Conservation (phyloP, 1,140 invertebrate genomes). For the Drosophila tristis region DNA sequence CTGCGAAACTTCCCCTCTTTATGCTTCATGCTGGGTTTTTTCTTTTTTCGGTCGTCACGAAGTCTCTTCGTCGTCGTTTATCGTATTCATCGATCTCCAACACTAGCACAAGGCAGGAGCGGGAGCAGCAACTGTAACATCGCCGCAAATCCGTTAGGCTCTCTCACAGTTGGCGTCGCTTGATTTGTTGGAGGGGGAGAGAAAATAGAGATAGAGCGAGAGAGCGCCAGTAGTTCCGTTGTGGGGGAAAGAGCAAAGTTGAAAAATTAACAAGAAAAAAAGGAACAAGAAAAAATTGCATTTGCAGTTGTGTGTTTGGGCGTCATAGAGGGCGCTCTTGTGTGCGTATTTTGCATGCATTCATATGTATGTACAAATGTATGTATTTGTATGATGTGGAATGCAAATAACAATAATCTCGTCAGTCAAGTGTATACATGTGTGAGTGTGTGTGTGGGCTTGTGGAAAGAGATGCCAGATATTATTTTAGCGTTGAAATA, state of each 20-base stretch:
- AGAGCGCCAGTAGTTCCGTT: conserved; percentile 34
- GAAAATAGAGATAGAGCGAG: conserved; percentile 12
- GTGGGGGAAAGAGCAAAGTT: conserved; percentile 63
- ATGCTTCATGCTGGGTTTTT: conserved; percentile 67
- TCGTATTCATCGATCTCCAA: conserved; percentile 80
- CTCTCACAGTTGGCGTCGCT: conserved; percentile 22
- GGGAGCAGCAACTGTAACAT: conserved; percentile 65
- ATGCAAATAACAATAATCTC: conserved; percentile 57
- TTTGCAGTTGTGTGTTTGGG: conserved; percentile 47
- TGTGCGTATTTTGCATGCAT: conserved; percentile 25
- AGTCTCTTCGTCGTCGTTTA: conserved; percentile 78
- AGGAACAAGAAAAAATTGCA: conserved; percentile 55
- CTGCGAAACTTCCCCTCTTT: conserved; percentile 77
- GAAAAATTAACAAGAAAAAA: conserved; percentile 51
- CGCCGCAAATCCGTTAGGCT: conserved; percentile 63
- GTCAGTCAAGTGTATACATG: conserved; percentile 3
- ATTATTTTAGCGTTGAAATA: conserved; percentile 44
- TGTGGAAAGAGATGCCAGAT: conserved; percentile 40
- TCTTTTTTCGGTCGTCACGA: conserved; percentile 55
- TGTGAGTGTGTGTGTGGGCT: conserved; percentile 7
- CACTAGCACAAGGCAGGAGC: conserved; percentile 47
- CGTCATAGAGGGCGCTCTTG: conserved; percentile 51
- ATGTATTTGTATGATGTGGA: conserved; percentile 17
- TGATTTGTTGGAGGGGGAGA: conserved; percentile 12
- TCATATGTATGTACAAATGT: conserved; percentile 5